Conservation (phyloP, 2,888 invertebrate species). For the Dioctria linearis region DNA sequence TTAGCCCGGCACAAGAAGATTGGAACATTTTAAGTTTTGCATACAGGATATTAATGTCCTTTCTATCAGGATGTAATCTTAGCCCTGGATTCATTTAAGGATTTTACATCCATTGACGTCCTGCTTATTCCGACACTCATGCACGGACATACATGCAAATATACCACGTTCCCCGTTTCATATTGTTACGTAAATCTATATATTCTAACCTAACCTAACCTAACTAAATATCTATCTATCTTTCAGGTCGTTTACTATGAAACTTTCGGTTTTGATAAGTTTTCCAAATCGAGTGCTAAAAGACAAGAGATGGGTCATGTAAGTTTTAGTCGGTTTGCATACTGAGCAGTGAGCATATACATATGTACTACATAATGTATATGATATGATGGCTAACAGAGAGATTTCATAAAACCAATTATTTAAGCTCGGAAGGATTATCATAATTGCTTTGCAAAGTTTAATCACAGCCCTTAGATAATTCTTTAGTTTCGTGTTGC, state of each 20-base stretch:
- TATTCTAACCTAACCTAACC: no score
- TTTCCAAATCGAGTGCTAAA: neutral
- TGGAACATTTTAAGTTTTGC: slow-evolving; percentile 29
- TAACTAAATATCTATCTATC: neutral
- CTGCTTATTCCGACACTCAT: neutral
- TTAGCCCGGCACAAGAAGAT: slow-evolving; percentile 17
- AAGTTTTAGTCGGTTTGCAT: neutral
- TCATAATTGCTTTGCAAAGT: slow-evolving; percentile 56
- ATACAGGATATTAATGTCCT: slow-evolving; percentile 35
- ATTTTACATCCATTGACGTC: neutral
- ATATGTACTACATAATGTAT: no score
- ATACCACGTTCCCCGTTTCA: slow-evolving; percentile 26
- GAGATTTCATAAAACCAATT: slow-evolving; percentile 41
- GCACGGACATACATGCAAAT: neutral
- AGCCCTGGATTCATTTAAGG: slow-evolving; percentile 1
- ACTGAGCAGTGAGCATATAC: neutral
- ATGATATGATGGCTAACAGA: no score
- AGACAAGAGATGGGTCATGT: slow-evolving; percentile 6
- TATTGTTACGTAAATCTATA: slow-evolving; percentile 12
- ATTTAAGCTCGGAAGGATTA: slow-evolving; percentile 52
- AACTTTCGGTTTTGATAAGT: slow-evolving; percentile 17
- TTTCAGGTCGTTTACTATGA: slow-evolving; percentile 31
- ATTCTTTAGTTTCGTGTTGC: slow-evolving; percentile 23
- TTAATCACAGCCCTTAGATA: slow-evolving; percentile 51
- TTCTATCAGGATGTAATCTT: neutral